Evolutionary conservation across 1,140 invertebrate genomes (phyloP), one percentile per base, ranked within the genome.

Genomic region (Onthophagus taurus): DNA sequence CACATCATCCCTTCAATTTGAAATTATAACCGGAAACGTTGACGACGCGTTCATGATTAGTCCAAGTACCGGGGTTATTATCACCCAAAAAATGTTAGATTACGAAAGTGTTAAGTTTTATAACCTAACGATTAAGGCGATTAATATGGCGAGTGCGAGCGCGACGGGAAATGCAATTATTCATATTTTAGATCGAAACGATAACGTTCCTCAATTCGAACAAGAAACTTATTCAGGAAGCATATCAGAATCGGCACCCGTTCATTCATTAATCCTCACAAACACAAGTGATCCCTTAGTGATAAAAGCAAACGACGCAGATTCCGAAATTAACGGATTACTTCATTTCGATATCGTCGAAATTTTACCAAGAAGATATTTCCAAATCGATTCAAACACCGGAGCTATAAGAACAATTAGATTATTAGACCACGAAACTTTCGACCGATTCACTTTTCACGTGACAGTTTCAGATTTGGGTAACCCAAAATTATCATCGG

Each of bases 331-430:
- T 9, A 91, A 95, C 68, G 78, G 83, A 8, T 68, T 89, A 49
- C 67, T 95, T 14, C 78, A 81, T 51, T 96, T 85, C 64, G 80
- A 85, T 56, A 91, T 96, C 51, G 70, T 89, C 26, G 88, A 92
- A 58, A 76, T 72, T 48, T 66, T 74, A 49, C 83, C 74, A 6
- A 74, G 73, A 49, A 75, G 75, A 42, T 83, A 80, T 58, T 96
- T 96, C 61, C 77, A 79, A 52, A 83, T 96, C 46, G 89, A 95
- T 64, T 77, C 85, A 1, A 87, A 78, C 47, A 95, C 91, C 7
- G 88, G 91, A 24, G 89, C 90, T 8, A 80, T 97, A 35, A 75
- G 80, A 49, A 85, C 85, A 0, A 74, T 81, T 6, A 74, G 77
- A 41, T 65, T 76, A 2, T 67, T 96, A 29, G 91, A 96, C 66